These are phyloP conservation scores for Fragum whitleyi DNA, from an alignment of 2,888 invertebrate species.

Conservation along the genomic window DNA sequence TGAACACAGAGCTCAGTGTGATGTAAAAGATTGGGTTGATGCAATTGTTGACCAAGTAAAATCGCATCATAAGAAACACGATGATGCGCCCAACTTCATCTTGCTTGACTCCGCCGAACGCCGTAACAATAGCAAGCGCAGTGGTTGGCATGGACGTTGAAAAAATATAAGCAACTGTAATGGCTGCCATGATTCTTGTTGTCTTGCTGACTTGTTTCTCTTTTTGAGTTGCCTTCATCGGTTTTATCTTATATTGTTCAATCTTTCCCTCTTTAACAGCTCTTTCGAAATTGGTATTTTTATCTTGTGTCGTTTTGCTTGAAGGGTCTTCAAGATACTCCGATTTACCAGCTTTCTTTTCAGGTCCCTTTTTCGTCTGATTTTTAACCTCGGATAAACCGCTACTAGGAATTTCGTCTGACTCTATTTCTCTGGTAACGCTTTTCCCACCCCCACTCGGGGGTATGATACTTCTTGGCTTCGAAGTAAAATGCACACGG, in stretches of 20 bases:
- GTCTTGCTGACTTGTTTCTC: neutral
- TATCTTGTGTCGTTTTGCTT: neutral
- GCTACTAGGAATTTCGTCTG: neutral
- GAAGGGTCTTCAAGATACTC: neutral
- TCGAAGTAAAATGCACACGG: neutral
- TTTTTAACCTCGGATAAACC: neutral
- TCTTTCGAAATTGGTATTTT: neutral
- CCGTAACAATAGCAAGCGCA: neutral
- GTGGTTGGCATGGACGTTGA: neutral
- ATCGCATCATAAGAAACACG: neutral
- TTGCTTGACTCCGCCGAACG: neutral
- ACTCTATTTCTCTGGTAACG: neutral
- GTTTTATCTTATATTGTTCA: neutral
- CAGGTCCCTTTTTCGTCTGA: neutral
- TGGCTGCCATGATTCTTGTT: neutral
- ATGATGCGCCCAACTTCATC: neutral
- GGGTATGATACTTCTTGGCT: neutral
- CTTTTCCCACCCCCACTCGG: neutral
- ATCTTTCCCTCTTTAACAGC: neutral
- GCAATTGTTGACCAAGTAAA: neutral
- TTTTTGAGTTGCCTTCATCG: neutral
- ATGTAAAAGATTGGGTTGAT: constrained; percentile 4
- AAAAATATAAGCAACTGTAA: neutral
- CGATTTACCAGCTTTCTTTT: neutral
- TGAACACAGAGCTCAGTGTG: neutral